A percentile compares a stretch with the other conserved stretches of the same genome.
These are phyloP conservation scores for Nasonia longicornis DNA, from an alignment of 1,140 invertebrate species.

Conservation along the genomic window DNA sequence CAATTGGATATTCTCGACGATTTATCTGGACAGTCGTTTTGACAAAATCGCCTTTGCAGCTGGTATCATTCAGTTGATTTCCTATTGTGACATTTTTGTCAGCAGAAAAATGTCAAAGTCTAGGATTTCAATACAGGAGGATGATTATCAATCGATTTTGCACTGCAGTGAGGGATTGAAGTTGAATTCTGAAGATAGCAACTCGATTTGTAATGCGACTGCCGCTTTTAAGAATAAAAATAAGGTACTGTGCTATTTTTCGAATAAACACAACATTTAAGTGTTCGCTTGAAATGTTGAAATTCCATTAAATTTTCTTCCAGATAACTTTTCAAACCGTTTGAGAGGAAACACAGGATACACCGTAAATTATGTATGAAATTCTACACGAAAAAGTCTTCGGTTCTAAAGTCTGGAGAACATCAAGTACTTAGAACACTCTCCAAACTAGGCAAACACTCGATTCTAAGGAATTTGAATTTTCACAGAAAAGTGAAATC, in stretches of 20 bases:
- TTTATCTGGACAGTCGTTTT: background rate
- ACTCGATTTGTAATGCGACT: background rate
- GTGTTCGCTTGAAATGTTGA: background rate
- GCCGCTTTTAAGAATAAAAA: background rate
- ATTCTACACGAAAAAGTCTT: background rate
- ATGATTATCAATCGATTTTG: background rate
- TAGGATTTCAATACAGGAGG: background rate
- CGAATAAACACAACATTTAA: background rate
- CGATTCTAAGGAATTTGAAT: no score
- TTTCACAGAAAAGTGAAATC: no score
- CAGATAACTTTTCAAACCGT: background rate
- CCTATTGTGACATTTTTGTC: background rate
- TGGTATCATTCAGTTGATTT: constrained; percentile 3
- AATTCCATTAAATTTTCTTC: background rate
- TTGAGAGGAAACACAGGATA: background rate
- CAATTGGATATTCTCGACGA: constrained; percentile 1
- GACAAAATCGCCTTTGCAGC: background rate
- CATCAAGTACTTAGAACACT: no score
- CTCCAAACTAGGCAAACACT: no score
- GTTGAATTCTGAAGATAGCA: background rate
- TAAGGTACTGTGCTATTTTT: background rate
- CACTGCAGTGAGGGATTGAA: background rate
- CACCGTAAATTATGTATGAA: background rate
- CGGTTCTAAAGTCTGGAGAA: background rate
- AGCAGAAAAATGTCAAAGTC: background rate